Conservation (phyloP, 2,797 vertebrate genomes). For the Ceyx erithaca region DNA sequence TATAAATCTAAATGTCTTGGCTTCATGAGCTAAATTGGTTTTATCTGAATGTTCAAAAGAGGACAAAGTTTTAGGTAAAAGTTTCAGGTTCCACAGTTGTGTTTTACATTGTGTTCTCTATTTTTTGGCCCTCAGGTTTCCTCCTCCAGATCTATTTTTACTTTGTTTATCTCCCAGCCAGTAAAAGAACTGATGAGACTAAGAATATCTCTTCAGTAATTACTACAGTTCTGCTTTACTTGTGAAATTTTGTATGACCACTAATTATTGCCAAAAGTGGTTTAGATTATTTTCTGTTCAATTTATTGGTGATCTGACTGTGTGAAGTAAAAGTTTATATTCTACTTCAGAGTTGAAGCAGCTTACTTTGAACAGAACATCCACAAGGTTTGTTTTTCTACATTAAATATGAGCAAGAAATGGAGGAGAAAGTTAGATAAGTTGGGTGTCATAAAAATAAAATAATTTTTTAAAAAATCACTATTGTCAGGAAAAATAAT, state of each 20-base stretch:
- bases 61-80: neutral
- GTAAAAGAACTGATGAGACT: slow-evolving; percentile 63
- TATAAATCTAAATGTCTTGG: neutral
- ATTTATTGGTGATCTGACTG: slow-evolving; percentile 31
- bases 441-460: neutral
- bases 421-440: neutral
- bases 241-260: slow-evolving; percentile 67
- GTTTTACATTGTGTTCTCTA: slow-evolving; percentile 37
- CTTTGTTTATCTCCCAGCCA: slow-evolving; percentile 53
- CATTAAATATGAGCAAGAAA: neutral
- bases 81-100: slow-evolving; percentile 29
- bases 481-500: neutral
- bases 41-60: neutral
- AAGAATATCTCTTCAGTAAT: slow-evolving; percentile 46
- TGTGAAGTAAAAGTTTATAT: slow-evolving; percentile 1
- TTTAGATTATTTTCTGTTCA: neutral
- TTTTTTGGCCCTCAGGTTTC: neutral
- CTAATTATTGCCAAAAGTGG: slow-evolving; percentile 51
- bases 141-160: neutral
- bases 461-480: neutral
- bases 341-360: neutral
- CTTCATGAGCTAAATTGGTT: rapidly evolving
- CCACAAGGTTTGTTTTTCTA: neutral
- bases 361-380: neutral
- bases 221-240: slow-evolving; percentile 49